Percentiles rank a stretch among this genome's conserved stretches.
These are phyloP conservation scores for Atractosteus spatula DNA, from an alignment of 2,113 vertebrate species.

Conservation along the genomic window DNA sequence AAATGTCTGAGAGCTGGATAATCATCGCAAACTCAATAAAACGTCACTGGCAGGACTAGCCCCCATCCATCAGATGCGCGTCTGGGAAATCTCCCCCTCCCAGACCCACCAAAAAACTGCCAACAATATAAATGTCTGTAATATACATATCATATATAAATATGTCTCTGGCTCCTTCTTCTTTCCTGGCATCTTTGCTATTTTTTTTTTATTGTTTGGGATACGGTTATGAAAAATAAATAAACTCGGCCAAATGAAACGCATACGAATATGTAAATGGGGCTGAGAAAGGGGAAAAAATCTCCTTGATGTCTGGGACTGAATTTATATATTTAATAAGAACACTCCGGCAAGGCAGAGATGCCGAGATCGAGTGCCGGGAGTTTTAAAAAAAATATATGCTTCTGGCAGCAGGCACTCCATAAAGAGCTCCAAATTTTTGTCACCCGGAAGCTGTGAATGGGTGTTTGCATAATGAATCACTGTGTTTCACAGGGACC, in stretches of 20 bases:
- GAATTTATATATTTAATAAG: conserved; percentile 60
- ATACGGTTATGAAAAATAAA: conserved; percentile 43
- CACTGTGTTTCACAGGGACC: neutral
- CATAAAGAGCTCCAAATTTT: neutral
- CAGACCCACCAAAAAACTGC: conserved; percentile 78
- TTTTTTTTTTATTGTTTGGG: conserved; percentile 23
- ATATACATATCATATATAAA: conserved; percentile 89
- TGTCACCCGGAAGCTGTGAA: conserved; percentile 10
- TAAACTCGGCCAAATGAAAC: conserved; percentile 55
- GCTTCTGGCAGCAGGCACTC: neutral
- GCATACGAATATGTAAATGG: conserved; percentile 67
- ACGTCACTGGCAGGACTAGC: conserved; percentile 82
- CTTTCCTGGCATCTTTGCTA: neutral
- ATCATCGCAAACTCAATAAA: conserved; percentile 99
- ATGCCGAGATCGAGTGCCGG: neutral
- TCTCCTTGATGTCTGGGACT: conserved; percentile 45
- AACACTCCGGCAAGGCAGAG: neutral
- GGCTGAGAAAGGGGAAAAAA: conserved; percentile 45
- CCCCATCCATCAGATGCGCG: conserved; percentile 92
- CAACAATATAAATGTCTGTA: conserved; percentile 99
- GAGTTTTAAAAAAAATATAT: neutral
- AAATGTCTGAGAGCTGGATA: conserved; percentile 91
- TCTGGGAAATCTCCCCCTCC: conserved; percentile 91
- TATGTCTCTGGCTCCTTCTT: conserved; percentile 62
- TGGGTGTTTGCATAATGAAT: conserved; percentile 3